Evolutionary conservation across 2,797 vertebrate genomes (phyloP).

Genomic region (Gadopsis marmoratus): DNA sequence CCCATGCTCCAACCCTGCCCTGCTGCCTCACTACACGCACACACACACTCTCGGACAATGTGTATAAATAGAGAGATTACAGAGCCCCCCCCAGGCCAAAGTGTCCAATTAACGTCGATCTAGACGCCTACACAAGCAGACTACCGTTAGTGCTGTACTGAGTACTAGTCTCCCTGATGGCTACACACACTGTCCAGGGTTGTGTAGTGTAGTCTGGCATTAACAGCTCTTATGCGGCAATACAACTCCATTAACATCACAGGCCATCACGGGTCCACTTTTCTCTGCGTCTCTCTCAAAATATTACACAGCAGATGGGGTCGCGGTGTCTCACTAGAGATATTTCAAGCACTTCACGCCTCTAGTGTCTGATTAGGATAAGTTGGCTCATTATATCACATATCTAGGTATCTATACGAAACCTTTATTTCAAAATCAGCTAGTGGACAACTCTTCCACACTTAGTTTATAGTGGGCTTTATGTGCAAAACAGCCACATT

Average conservation of each 20-base stretch:
- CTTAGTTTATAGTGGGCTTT: not conserved
- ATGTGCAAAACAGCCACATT: not conserved
- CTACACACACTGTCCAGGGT: slow-evolving; percentile 37
- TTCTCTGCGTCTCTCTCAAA: slow-evolving; percentile 34
- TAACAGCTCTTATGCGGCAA: slow-evolving; percentile 48
- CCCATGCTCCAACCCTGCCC: slow-evolving; percentile 41
- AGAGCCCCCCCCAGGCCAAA: slow-evolving; percentile 48
- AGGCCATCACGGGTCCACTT: slow-evolving; percentile 39
- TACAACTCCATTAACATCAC: slow-evolving; percentile 59
- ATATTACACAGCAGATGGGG: slow-evolving; percentile 44
- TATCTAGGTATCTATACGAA: slow-evolving; percentile 18
- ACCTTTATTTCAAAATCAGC: not conserved
- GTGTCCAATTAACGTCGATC: slow-evolving; percentile 75
- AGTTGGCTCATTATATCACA: slow-evolving; percentile 5
- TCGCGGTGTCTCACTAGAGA: slow-evolving; percentile 7
- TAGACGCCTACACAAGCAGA: slow-evolving; percentile 48
- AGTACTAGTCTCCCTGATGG: slow-evolving; percentile 36
- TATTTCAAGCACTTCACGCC: slow-evolving; percentile 45
- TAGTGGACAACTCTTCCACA: not conserved
- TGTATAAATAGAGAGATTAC: slow-evolving; percentile 68
- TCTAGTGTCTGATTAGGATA: slow-evolving; percentile 28
- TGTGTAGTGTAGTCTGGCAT: slow-evolving; percentile 27
- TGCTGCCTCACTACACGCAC: slow-evolving; percentile 32
- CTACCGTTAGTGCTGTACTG: slow-evolving; percentile 41
- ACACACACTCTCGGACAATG: slow-evolving; percentile 1